Base-by-base conservation (phyloP, 2,797 vertebrate species). In the Myotis vivesi region DNA sequence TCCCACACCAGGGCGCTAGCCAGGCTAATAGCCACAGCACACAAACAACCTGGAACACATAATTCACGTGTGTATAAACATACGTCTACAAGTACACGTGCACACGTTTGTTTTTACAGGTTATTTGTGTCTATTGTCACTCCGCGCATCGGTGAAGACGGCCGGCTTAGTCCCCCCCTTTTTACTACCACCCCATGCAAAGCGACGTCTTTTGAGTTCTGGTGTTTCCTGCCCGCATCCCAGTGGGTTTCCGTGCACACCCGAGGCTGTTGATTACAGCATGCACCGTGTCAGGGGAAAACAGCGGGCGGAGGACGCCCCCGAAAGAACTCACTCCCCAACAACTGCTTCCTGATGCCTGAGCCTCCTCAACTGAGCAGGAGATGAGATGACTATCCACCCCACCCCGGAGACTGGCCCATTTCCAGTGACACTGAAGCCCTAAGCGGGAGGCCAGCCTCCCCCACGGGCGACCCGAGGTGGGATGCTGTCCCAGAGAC, bases 321-420 rank as follows among this genome's bases (percentile, higher is more conserved):
- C 46, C 30, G 5, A 41, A 82, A 81, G 46, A 71, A n/a, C 68
- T 41, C 2, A 7, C 51, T 69, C 71, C 38, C 88, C 64, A 66
- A 25, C 95, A 97, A 95, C 95, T 94, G 95, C 91, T 94, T 94
- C 96, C 97, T 84, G 94, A 57, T 4, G 57, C 92, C 5, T 16
- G 64, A 55, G 68, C 73, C 46, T 36, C 71, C 88, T 49, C 25
- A 8, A 16, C 91, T 2, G 72, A 91, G 84, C 91, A 94, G 92
- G 80, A 93, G 92, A 55, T 8, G 46, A 6, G 89, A 46, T 28
- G 55, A 19, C 22, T 1, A 7, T 11, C 59, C 20, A 9, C 59
- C 28, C 77, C 83, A 38, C 55, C 25, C 89, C 72, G 51, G 96
- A 97, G 86, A 23, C 59, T 49, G 89, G 95, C 91, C 62, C 3